Percentiles rank a stretch among this genome's conserved stretches.
Evolutionary conservation across 92 coral and sea anemone genomes (phyloP).

Genomic region (Umimayanthus chanpuru): DNA sequence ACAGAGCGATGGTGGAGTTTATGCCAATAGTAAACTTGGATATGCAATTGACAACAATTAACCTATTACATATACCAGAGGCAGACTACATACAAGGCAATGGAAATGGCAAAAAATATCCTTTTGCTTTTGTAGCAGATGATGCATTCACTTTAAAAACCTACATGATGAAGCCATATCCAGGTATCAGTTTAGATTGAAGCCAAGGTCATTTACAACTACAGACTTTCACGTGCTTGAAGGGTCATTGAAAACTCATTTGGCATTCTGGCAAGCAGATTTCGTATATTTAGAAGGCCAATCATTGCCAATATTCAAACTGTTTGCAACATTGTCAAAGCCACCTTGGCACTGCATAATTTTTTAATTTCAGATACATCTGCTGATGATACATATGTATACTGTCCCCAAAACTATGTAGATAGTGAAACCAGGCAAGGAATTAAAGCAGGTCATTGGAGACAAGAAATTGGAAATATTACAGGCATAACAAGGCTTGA

Average conservation of each 20-base stretch:
- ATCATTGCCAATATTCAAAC: constrained; percentile 46
- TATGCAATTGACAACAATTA: constrained; percentile 46
- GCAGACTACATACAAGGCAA: constrained; percentile 47
- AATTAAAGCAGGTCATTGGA: constrained; percentile 43
- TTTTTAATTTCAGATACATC: constrained; percentile 30
- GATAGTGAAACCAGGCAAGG: constrained; percentile 41
- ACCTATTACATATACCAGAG: constrained; percentile 46
- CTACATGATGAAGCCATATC: constrained; percentile 46
- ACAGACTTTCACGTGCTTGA: constrained; percentile 49
- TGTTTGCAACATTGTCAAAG: constrained; percentile 41
- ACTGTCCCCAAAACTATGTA: constrained; percentile 47
- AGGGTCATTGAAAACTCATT: constrained; percentile 41
- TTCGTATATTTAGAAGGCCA: constrained; percentile 44
- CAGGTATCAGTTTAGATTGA: constrained; percentile 39
- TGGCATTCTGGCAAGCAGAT: constrained; percentile 51
- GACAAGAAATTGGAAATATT: constrained; percentile 33
- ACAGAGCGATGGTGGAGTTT: constrained; percentile 51
- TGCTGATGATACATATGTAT: constrained; percentile 21
- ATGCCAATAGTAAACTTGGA: constrained; percentile 50
- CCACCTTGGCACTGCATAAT: constrained; percentile 40
- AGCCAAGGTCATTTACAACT: constrained; percentile 45
- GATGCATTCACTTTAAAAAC: constrained; percentile 53
- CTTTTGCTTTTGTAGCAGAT: constrained; percentile 58
- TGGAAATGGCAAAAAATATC: constrained; percentile 45
- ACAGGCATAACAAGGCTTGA: constrained; percentile 42